Conservation (phyloP, 2,797 vertebrate species). For the Antennarius maculatus region DNA sequence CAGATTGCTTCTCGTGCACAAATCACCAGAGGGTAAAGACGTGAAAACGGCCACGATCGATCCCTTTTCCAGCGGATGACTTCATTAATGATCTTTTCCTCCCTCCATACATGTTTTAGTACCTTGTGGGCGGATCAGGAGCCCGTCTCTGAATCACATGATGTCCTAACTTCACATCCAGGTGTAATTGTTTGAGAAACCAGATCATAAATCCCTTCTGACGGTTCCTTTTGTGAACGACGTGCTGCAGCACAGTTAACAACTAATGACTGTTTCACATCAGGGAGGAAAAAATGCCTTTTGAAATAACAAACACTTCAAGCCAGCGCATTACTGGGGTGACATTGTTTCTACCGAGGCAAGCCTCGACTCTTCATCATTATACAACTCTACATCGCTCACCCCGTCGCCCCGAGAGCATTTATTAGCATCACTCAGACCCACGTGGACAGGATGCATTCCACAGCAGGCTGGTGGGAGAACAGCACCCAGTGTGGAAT, state of each 20-base stretch:
- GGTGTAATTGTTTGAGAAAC: conserved; percentile 46
- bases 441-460: conserved; percentile 87
- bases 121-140: not conserved
- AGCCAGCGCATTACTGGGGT: conserved; percentile 75
- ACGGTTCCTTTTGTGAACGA: conserved; percentile 44
- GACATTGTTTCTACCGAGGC: conserved; percentile 85
- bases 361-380: conserved; percentile 90
- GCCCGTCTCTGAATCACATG: not conserved
- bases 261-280: conserved; percentile 7
- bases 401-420: conserved; percentile 85
- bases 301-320: conserved; percentile 78
- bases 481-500: conserved; percentile 63
- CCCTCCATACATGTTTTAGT: no score
- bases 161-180: conserved; percentile 15
- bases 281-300: conserved; percentile 70
- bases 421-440: conserved; percentile 86
- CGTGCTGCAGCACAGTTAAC: conserved; percentile 70
- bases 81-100: no score
- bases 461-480: conserved; percentile 82
- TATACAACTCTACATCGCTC: conserved; percentile 87
- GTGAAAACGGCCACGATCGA: no score
- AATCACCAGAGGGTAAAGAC: not conserved
- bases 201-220: conserved; percentile 47
- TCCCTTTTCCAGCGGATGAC: no score
- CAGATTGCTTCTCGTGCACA: not conserved